Conservation (phyloP, 2,888 invertebrate genomes). For the Dryobotodes eremita region DNA sequence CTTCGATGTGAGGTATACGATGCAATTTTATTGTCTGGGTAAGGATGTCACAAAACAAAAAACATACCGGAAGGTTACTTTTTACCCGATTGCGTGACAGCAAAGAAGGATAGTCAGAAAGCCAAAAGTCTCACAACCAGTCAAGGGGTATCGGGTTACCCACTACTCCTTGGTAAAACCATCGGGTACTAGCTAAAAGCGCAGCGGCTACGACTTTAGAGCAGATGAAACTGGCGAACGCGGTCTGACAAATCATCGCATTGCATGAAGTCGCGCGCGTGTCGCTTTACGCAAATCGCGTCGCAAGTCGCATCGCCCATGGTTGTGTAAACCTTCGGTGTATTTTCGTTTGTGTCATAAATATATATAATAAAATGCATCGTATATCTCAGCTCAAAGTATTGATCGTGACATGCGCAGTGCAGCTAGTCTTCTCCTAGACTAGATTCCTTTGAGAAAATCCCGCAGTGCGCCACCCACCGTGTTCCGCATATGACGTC, state of each 20-base stretch:
- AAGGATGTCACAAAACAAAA: too few species aligned
- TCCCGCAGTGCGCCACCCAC: background rate
- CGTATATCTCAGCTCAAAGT: background rate
- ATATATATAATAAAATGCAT: background rate
- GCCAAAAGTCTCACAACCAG: too few species aligned
- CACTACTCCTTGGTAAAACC: too few species aligned
- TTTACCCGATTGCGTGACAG: too few species aligned
- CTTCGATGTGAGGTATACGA: background rate
- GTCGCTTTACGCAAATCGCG: background rate
- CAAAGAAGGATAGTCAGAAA: too few species aligned
- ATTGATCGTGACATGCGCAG: conserved; percentile 31
- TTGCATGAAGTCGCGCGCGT: too few species aligned
- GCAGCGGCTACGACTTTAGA: too few species aligned
- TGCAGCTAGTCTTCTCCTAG: background rate
- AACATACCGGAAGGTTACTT: background rate
- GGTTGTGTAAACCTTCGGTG: background rate
- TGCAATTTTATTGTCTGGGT: background rate
- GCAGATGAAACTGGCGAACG: too few species aligned
- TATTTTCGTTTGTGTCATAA: background rate
- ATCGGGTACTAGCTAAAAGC: too few species aligned
- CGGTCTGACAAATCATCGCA: too few species aligned
- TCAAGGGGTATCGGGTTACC: too few species aligned
- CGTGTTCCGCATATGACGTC: background rate
- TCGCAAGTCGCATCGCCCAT: background rate
- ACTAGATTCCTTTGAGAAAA: conserved; percentile 7